phyloP scores from a whole-genome alignment of 2,797 vertebrate genomes.

The Benthosema pterotum region DNA sequence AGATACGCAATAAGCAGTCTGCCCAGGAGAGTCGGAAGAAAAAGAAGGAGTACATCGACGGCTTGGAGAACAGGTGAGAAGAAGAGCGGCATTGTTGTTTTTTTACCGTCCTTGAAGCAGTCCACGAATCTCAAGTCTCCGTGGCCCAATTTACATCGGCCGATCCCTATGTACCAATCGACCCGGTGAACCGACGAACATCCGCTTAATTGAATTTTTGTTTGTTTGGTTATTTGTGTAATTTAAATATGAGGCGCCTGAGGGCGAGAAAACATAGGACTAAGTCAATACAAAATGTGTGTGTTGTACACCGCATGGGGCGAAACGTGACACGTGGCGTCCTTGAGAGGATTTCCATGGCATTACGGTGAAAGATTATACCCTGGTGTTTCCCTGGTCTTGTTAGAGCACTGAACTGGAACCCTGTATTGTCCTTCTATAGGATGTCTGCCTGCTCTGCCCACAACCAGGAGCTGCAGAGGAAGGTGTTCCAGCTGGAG shows the following conservation, averaged over 20 bases:
- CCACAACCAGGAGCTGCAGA: conserved; percentile 95
- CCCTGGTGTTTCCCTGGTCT: not conserved
- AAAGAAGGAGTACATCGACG: conserved; percentile 95
- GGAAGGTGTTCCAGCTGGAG: conserved; percentile 92
- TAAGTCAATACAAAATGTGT: not conserved
- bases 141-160: not conserved
- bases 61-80: conserved; percentile 88
- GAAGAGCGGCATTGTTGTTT: too few relatives aligned
- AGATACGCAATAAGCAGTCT: conserved; percentile 96
- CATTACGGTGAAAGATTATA: not conserved
- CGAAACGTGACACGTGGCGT: too few relatives aligned
- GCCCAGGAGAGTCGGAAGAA: conserved; percentile 96
- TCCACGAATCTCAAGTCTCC: not conserved
- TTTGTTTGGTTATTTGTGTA: too few relatives aligned
- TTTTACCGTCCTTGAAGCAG: not conserved
- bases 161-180: too few relatives aligned
- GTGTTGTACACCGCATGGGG: not conserved
- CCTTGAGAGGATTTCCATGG: not conserved
- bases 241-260: too few relatives aligned
- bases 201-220: too few relatives aligned
- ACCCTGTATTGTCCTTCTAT: not conserved
- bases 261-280: too few relatives aligned
- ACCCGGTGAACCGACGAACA: too few relatives aligned
- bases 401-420: not conserved
- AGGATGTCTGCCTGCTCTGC: conserved; percentile 90